Evolutionary conservation across 2,797 vertebrate genomes (phyloP), one percentile per base, ranked within the genome.

Genomic region (Pangasius sanitwongsei): DNA sequence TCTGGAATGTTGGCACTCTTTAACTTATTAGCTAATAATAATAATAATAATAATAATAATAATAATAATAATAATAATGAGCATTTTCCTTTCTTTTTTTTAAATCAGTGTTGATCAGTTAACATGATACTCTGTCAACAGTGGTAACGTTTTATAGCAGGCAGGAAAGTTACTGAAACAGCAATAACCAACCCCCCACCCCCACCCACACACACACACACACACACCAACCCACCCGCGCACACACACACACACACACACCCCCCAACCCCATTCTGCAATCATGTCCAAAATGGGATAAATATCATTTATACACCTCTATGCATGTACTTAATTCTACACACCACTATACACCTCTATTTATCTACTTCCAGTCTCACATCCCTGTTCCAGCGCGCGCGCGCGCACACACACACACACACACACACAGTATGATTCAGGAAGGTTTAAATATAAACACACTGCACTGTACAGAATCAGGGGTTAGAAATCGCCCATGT

Each of bases 401-500:
- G 0, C 63, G 13, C 28, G 2, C 63, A 74, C 53, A 81, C 77
- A 77, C 44, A 50, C 12, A 75, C 23, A 75, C 41, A 80, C 28
- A 44, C 34, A 44, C 12, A 16, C 81, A 63, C 23, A 15, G 2
- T 3, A 34, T 53, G 41, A 28, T 48, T 11, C 11, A 55, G 13
- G 55, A 57, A 6, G 5, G 13, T 53, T 85, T 53, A 37, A 34
- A 57, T 34, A 57, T 37, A 59, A n/a, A 72, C 67, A 53, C 23
- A 28, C 6, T 41, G 57, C 11, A 75, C 25, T 69, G 15, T n/a
- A 50, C 3, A 13, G 59, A 3, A 1, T 50, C 59, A n/a, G 50
- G 89, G 90, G 87, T 93, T 91, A 93, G 93, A 92, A 93, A 94
- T 95, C 95, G 89, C 92, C 94, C 94, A 95, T 94, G 94, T 94